phyloP scores from a whole-genome alignment of 2,797 vertebrate genomes.

The Orestias chungarensis region DNA sequence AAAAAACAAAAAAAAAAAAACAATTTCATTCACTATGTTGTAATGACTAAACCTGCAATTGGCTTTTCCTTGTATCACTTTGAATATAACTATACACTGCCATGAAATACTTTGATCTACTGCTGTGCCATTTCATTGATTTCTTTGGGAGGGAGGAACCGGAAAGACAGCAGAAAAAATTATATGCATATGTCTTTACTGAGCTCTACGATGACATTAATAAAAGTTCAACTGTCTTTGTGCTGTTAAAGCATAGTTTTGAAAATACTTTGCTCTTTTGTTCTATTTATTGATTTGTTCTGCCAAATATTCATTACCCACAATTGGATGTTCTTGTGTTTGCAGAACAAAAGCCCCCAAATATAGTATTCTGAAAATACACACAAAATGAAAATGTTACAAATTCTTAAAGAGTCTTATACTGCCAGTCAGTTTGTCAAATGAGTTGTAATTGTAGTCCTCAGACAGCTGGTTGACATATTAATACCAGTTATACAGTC shows the following conservation, averaged over 20 bases:
- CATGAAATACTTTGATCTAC: constrained; percentile 36
- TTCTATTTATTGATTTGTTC: constrained; percentile 49
- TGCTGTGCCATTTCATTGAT: constrained; percentile 32
- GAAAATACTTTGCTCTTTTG: constrained; percentile 40
- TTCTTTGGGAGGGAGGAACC: constrained; percentile 34
- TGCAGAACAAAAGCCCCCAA: constrained; percentile 12
- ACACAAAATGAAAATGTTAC: constrained; percentile 32
- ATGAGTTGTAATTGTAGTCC: constrained; percentile 6
- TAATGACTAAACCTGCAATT: constrained; percentile 30
- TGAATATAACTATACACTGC: constrained; percentile 56
- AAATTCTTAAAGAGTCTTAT: constrained; percentile 27
- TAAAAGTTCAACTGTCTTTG: constrained; percentile 55
- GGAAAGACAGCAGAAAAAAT: constrained; percentile 38
- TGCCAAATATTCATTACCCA: constrained; percentile 32
- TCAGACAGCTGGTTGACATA: constrained; percentile 4
- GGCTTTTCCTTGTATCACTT: constrained; percentile 15
- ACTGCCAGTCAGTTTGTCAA: constrained; percentile 37
- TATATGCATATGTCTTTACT: constrained; percentile 43
- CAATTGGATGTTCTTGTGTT: constrained; percentile 55
- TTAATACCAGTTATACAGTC: constrained; percentile 1
- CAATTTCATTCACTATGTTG: constrained; percentile 3
- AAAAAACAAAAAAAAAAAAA: constrained; percentile 3
- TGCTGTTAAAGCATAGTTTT: constrained; percentile 57
- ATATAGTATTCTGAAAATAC: constrained; percentile 29
- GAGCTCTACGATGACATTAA: constrained; percentile 53